Evolutionary conservation across 2,113 vertebrate genomes (phyloP), one percentile per base, ranked within the genome.

Genomic region (Phasianus colchicus): DNA sequence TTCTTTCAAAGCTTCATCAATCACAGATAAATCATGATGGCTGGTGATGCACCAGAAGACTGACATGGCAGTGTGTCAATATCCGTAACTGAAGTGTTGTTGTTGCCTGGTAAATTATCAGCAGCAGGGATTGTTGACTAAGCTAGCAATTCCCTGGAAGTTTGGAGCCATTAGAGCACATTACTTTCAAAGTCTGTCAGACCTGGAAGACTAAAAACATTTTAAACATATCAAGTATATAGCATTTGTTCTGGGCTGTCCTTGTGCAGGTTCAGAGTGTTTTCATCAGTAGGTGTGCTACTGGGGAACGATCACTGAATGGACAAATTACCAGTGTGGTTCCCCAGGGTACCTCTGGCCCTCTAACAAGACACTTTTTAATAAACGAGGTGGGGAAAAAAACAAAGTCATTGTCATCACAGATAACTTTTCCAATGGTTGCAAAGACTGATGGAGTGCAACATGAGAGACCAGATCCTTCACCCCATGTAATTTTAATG

Each of bases 1-100:
- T 94, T 89, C 89, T 93, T 92, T 88, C 81, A 58, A 45, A 90
- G 81, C 90, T 93, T 94, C 93, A 96, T 95, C 89, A 89, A 75
- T 93, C 94, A 92, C 82, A 83, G 80, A 92, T 93, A 92, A 91
- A 92, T 77, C 89, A 81, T 67, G 79, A 86, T 47, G 48, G 38
- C 78, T 55, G 27, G 38, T 67, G 64, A 88, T 42, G 20, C 61
- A 67, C 58, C 5, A 3, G 57, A 77, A 88, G 72, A 86, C 13
- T 70, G 69, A 83, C 76, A 85, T 72, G 87, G 61, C 85, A 89
- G 55, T 36, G 29, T 88, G 89, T 93, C 89, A 77, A 88, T 92
- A 90, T 43, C 82, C 74, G 67, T 79, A 90, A 40, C 74, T 63
- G 45, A 92, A 69, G 81, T 63, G 80, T 73, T 95, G 82, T 77